Evolutionary conservation across 2,113 vertebrate species (phyloP).

Genomic region (Nicator chloris): DNA sequence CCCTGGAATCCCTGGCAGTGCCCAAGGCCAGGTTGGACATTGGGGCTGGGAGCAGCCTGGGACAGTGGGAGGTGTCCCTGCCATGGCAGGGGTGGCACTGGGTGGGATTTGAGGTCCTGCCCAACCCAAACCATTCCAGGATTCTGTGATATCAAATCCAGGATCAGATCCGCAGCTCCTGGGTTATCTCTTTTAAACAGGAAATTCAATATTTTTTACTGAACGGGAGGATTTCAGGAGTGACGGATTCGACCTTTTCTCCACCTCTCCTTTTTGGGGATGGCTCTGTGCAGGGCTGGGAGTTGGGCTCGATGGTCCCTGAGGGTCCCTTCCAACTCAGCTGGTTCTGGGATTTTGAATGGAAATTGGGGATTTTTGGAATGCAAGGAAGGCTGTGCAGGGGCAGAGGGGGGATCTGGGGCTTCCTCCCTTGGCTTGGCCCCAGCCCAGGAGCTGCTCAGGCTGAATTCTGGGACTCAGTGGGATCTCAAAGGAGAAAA

Average conservation of each 20-base stretch:
- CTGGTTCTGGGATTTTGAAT: background rate
- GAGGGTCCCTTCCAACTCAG: background rate
- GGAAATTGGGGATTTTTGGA: background rate
- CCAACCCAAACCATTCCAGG: background rate
- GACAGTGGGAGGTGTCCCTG: background rate
- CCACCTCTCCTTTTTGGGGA: too few species aligned
- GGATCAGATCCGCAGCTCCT: background rate
- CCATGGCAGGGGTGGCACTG: background rate
- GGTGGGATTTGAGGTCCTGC: fast-evolving
- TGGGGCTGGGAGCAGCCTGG: background rate
- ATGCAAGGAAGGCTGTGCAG: fast-evolving
- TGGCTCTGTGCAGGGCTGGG: fast-evolving
- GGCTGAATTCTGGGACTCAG: background rate
- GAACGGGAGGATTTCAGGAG: background rate
- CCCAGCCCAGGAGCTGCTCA: background rate
- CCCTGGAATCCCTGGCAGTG: background rate
- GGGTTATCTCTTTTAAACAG: too few species aligned
- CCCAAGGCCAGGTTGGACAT: fast-evolving
- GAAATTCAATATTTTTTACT: background rate
- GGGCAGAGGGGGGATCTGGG: background rate
- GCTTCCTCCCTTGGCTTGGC: background rate
- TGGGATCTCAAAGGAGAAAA: background rate
- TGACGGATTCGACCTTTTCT: background rate
- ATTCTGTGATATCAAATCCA: background rate
- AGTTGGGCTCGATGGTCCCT: fast-evolving